Conservation (phyloP, 1,140 invertebrate species). For the Cheumatopsyche charites region DNA sequence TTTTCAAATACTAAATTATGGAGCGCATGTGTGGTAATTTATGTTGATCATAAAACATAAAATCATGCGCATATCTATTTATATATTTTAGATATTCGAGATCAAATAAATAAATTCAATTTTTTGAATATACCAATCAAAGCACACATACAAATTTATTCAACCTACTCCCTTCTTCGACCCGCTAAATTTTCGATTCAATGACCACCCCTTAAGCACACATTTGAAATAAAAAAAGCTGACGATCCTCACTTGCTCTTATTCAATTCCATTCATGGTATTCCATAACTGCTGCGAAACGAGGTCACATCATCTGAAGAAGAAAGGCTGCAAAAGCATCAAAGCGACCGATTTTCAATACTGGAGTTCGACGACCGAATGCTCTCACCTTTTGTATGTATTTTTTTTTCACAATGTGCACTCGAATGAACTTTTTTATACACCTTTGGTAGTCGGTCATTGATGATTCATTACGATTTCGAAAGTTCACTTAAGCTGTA, state of each 20-base stretch:
- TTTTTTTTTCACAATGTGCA: background rate
- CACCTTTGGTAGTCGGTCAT: background rate
- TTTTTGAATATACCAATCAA: no score
- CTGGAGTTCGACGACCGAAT: conserved; percentile 35
- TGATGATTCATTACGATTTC: background rate
- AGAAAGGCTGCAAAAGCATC: conserved; percentile 40
- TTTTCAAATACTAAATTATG: no score
- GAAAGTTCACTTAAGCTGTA: no score
- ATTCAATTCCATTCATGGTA: conserved; percentile 11
- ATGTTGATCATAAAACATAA: no score
- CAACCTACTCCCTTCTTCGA: no score
- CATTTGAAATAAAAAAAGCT: conserved; percentile 4
- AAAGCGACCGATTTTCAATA: conserved; percentile 43
- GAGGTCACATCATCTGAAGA: conserved; percentile 44
- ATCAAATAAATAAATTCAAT: no score
- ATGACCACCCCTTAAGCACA: no score
- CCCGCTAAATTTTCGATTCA: no score
- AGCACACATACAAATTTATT: no score
- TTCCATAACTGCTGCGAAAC: conserved; percentile 14
- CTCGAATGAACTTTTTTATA: background rate
- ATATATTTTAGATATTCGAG: no score
- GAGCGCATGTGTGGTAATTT: no score
- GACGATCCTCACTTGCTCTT: background rate
- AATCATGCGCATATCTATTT: no score
- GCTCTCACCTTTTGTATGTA: conserved; percentile 26